Conservation (phyloP, 2,888 invertebrate species). For the Tetranychus truncatus region DNA sequence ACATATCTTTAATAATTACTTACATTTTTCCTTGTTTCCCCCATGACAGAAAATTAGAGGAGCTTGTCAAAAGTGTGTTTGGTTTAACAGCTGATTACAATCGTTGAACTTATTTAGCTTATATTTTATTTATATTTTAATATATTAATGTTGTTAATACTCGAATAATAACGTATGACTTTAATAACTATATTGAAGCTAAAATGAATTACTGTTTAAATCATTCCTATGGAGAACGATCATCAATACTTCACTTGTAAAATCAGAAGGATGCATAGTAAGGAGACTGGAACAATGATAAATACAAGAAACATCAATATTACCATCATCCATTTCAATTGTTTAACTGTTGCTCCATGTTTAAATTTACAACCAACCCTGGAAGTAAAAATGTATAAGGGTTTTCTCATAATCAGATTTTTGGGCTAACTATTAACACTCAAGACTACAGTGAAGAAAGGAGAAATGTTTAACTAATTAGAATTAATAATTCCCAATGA, state of each 20-base stretch:
- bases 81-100: not conserved
- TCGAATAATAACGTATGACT: no score
- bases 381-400: not conserved
- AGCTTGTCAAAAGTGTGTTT: conserved; percentile 1
- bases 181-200: no score
- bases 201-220: no score
- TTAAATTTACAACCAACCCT: not conserved
- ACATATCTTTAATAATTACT: not conserved
- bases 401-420: not conserved
- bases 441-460: not conserved
- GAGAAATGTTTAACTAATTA: no score
- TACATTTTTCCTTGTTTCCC: not conserved
- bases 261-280: no score
- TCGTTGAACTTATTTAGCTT: not conserved
- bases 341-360: not conserved
- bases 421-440: not conserved
- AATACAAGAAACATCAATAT: not conserved
- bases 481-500: no score
- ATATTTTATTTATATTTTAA: not conserved
- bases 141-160: no score
- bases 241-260: no score
- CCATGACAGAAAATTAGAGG: not conserved
- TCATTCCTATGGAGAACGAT: no score
- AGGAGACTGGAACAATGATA: no score
- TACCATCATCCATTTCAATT: not conserved